These are phyloP conservation scores for Parapsyche elsis DNA, from an alignment of 1,140 invertebrate genomes.

Conservation along the genomic window DNA sequence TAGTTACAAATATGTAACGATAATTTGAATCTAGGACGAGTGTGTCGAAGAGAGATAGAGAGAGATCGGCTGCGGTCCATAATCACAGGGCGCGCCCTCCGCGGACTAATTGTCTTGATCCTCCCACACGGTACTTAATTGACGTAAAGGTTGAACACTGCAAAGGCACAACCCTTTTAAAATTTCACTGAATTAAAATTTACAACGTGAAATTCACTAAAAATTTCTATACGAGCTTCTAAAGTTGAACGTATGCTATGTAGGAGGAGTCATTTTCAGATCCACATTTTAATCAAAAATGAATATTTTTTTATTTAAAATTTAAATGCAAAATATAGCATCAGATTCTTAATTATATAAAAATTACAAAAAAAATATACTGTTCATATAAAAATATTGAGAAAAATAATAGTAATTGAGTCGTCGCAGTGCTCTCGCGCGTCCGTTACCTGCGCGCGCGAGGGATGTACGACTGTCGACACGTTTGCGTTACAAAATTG, in stretches of 20 bases:
- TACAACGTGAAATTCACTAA: no score
- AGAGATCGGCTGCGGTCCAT: slow-evolving; percentile 38
- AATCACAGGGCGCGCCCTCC: slow-evolving; percentile 51
- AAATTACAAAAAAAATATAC: background rate
- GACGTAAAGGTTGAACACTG: slow-evolving; percentile 25
- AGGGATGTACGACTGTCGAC: slow-evolving; percentile 46
- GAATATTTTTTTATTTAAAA: no score
- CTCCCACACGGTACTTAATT: slow-evolving; percentile 46
- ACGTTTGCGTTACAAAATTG: slow-evolving; percentile 50
- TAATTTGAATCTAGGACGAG: slow-evolving; percentile 53
- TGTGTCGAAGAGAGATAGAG: background rate
- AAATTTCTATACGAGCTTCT: no score
- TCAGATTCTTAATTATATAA: background rate
- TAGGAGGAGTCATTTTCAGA: no score
- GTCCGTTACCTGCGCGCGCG: slow-evolving; percentile 26
- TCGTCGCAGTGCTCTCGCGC: slow-evolving; percentile 29
- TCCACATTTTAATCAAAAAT: no score
- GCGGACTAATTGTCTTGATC: slow-evolving; percentile 53
- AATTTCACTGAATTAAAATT: no score
- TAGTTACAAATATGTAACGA: slow-evolving; percentile 43
- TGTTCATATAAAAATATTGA: no score
- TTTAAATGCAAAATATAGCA: no score
- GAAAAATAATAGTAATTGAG: background rate
- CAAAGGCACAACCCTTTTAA: background rate
- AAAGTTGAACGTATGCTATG: no score